Percentiles rank a stretch among this genome's conserved stretches.
phyloP scores from a whole-genome alignment of 2,113 vertebrate species.

The Ceuthmochares aereus region DNA sequence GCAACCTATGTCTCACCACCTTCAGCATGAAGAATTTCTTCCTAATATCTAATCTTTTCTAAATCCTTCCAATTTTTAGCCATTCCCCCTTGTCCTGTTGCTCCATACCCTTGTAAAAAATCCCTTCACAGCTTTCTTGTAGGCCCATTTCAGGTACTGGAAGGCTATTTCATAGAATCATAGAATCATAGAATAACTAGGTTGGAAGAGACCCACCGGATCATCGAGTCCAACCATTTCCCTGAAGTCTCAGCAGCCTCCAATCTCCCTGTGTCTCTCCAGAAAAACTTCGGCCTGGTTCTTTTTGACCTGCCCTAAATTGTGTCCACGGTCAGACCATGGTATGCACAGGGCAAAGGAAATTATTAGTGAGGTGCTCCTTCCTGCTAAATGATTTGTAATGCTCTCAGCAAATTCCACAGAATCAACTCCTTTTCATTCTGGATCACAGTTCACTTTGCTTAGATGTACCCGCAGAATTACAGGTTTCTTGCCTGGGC shows the following conservation, averaged over 20 bases:
- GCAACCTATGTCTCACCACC: no score
- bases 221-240: no score
- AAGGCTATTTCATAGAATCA: no score
- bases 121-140: no score
- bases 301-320: background rate
- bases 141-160: no score
- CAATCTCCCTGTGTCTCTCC: background rate
- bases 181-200: no score
- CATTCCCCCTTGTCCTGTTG: no score
- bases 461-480: background rate
- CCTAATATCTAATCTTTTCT: no score
- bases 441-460: background rate
- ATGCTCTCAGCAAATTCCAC: background rate
- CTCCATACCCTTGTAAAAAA: no score
- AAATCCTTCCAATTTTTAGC: no score
- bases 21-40: no score
- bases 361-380: background rate
- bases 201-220: no score
- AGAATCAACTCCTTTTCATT: background rate
- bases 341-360: background rate
- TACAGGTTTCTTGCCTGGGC: background rate
- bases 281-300: background rate
- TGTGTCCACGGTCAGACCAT: background rate
- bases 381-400: background rate
- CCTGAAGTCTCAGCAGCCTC: background rate